Conservation (phyloP, 2,797 vertebrate genomes). For the Brotula barbata region DNA sequence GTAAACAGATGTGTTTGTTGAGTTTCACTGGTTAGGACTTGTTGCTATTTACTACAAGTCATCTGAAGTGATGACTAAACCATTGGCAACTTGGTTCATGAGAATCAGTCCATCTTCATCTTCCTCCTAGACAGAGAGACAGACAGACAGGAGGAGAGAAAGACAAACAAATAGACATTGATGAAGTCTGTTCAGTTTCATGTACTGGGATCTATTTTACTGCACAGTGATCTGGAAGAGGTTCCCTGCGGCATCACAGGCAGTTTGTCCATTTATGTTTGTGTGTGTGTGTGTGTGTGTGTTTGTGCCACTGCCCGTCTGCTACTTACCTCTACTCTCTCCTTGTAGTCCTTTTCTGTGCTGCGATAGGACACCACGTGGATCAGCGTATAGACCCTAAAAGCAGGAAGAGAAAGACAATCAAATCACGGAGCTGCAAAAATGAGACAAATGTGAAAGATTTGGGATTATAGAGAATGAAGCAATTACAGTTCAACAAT, state of each 20-base stretch:
- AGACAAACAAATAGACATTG: not conserved
- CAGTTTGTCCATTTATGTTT: too few species aligned
- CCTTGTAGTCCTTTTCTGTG: constrained; percentile 78
- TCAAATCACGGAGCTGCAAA: constrained; percentile 24
- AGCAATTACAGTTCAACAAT: not conserved
- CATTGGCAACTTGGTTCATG: constrained; percentile 56
- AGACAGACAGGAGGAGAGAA: not conserved
- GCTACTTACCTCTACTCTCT: constrained; percentile 55
- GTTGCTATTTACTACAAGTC: constrained; percentile 61
- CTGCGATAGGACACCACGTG: constrained; percentile 81
- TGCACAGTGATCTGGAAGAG: too few species aligned
- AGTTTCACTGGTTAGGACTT: not conserved
- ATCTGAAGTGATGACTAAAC: constrained; percentile 62
- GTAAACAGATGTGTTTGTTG: not conserved
- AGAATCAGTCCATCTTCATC: constrained; percentile 53
- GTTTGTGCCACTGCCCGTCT: constrained; percentile 1
- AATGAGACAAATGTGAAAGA: constrained; percentile 3
- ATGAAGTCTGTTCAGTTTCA: not conserved
- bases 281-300: not conserved
- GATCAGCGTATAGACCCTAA: constrained; percentile 82
- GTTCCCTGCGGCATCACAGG: not conserved
- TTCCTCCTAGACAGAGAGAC: constrained; percentile 50
- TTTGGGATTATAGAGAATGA: not conserved
- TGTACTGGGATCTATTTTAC: not conserved
- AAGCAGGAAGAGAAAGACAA: constrained; percentile 13